Conservation (phyloP, 2,888 invertebrate genomes). For the Tillus elongatus region DNA sequence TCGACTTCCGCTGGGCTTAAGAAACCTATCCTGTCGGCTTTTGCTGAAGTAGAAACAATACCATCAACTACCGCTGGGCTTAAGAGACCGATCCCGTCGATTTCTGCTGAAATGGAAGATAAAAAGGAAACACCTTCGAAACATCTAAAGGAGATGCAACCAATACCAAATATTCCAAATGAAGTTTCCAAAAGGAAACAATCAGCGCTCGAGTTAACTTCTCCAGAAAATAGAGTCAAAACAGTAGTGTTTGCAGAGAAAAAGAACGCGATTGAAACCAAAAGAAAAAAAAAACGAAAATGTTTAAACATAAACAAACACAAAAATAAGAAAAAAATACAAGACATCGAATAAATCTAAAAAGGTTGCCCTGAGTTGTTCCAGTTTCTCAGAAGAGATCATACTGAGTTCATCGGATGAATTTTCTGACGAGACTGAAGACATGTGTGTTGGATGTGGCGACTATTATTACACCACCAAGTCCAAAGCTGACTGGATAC, state of each 20-base stretch:
- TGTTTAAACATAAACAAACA: no score
- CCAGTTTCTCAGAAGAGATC: conserved; percentile 4
- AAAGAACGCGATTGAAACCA: conserved; percentile 2
- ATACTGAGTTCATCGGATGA: no score
- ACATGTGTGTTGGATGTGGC: no score
- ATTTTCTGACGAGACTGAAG: no score
- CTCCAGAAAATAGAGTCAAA: conserved; percentile 2
- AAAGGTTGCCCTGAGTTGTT: background rate
- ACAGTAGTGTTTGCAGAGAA: conserved; percentile 1
- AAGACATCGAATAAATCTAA: no score
- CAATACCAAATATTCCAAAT: conserved; percentile 2
- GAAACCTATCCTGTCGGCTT: conserved; percentile 4
- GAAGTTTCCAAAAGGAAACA: conserved; percentile 3
- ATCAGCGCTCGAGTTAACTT: conserved; percentile 4
- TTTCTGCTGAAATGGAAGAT: conserved; percentile 1
- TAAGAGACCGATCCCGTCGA: background rate
- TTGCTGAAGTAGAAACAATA: background rate
- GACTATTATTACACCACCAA: no score
- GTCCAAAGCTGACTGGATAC: no score
- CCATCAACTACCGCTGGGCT: conserved; percentile 3
- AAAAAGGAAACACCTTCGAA: conserved; percentile 1
- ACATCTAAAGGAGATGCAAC: conserved; percentile 3
- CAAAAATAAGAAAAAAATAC: no score
- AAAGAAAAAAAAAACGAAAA: conserved; percentile 1
- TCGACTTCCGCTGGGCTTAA: conserved; percentile 4